These are phyloP conservation scores for Mionectes olivaceus DNA, from an alignment of 2,797 vertebrate genomes.

Conservation along the genomic window DNA sequence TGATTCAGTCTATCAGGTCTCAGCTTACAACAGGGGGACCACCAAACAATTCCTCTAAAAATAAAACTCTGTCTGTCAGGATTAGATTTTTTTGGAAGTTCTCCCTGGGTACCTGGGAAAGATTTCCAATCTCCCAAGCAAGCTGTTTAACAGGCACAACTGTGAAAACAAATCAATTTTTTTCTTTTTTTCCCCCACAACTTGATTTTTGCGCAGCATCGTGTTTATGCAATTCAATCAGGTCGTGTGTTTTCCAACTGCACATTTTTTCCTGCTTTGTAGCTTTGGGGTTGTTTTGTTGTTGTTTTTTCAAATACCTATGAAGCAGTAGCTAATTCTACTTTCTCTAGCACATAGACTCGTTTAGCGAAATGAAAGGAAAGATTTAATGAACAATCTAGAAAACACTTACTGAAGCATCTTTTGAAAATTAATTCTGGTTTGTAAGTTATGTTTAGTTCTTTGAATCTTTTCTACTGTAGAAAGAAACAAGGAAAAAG, in stretches of 20 bases:
- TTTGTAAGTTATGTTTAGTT: constrained; percentile 29
- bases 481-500: neutral
- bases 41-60: neutral
- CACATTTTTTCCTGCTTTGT: neutral
- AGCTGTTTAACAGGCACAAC: neutral
- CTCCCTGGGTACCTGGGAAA: neutral
- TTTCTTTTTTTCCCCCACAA: neutral
- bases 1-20: neutral
- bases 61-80: neutral
- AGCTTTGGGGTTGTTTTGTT: neutral
- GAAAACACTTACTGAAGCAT: constrained; percentile 13
- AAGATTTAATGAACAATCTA: constrained; percentile 23
- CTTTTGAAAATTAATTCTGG: constrained; percentile 24
- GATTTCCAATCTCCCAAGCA: neutral
- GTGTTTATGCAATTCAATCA: neutral
- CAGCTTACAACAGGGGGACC: neutral
- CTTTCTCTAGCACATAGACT: neutral
- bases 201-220: neutral
- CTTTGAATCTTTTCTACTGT: constrained; percentile 10
- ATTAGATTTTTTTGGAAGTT: neutral
- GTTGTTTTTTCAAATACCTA: neutral
- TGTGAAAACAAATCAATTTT: neutral
- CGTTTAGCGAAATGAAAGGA: neutral
- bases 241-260: neutral
- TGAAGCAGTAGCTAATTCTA: neutral